A percentile compares a stretch with the other conserved stretches of the same genome.
These are phyloP conservation scores for Pteropus alecto DNA, from an alignment of 2,113 vertebrate species.

Conservation along the genomic window DNA sequence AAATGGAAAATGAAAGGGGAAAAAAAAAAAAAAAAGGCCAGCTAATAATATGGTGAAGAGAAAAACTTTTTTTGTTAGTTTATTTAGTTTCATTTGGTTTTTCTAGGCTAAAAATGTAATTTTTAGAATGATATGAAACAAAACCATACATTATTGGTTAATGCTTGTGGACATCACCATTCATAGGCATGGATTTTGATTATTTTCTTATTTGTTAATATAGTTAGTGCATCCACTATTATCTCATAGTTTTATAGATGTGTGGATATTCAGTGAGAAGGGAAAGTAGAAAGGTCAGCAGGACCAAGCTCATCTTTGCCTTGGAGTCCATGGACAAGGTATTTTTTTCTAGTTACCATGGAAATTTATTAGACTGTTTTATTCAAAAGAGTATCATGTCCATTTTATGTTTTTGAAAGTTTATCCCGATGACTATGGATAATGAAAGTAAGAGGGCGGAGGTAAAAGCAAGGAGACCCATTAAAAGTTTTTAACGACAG, in stretches of 20 bases:
- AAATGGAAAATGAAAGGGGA: conserved; percentile 43
- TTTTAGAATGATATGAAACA: not conserved
- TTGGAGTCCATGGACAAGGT: not conserved
- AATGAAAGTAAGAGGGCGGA: not conserved
- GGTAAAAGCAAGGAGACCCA: not conserved
- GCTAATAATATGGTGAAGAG: conserved; percentile 53
- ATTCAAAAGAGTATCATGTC: not conserved
- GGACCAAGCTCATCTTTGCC: not conserved
- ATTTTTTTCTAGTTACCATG: not conserved
- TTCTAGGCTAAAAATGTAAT: not conserved
- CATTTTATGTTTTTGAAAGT: not conserved
- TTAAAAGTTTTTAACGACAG: not conserved
- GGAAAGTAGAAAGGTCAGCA: not conserved
- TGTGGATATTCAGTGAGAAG: not conserved
- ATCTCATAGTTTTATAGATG: not conserved
- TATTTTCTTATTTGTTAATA: not conserved
- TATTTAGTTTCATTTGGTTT: conserved; percentile 17
- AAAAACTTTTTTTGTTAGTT: conserved; percentile 27
- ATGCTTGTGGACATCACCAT: too few species aligned
- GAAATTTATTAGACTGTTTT: not conserved
- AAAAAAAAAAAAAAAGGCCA: conserved; percentile 25
- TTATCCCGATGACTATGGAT: not conserved
- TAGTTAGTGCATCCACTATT: not conserved
- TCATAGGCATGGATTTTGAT: not conserved
- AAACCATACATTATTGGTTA: not conserved